A percentile compares a stretch with the other conserved stretches of the same genome.
phyloP scores from a whole-genome alignment of 1,140 invertebrate species.

The Acromyrmex echinatior region DNA sequence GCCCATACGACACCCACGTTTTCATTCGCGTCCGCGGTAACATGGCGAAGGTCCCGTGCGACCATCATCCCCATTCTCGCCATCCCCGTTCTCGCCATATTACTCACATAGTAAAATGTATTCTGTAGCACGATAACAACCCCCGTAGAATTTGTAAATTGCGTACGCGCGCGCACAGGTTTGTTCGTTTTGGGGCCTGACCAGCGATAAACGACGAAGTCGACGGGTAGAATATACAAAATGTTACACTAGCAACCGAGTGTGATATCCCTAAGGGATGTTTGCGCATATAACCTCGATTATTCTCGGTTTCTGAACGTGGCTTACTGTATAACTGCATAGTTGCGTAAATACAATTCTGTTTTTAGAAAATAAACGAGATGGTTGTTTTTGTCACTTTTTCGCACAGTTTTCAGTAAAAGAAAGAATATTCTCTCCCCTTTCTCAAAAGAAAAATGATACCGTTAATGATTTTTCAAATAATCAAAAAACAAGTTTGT shows the following conservation, averaged over 20 bases:
- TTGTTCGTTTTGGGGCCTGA: constrained; percentile 46
- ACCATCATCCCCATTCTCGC: not conserved
- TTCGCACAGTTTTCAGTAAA: not conserved
- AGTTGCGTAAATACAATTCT: not conserved
- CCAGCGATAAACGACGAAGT: constrained; percentile 69
- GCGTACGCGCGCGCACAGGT: not conserved
- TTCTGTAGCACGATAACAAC: not conserved
- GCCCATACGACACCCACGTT: constrained; percentile 25
- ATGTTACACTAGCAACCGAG: constrained; percentile 34
- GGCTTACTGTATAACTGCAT: not conserved
- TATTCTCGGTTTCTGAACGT: constrained; percentile 16
- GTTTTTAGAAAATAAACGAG: constrained; percentile 12
- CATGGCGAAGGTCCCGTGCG: constrained; percentile 22
- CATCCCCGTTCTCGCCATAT: too few relatives aligned
- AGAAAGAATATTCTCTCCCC: too few relatives aligned
- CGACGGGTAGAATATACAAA: constrained; percentile 42
- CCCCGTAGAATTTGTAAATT: constrained; percentile 55
- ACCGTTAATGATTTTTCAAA: not conserved
- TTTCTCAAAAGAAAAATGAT: not conserved
- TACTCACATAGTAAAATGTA: constrained; percentile 1
- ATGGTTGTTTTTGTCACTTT: not conserved
- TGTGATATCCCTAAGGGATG: constrained; percentile 61
- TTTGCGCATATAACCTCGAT: constrained; percentile 59
- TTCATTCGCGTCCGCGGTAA: constrained; percentile 49
- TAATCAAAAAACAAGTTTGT: not conserved